A percentile compares a stretch with the other conserved stretches of the same genome.
Conservation (phyloP, 2,797 vertebrate species). For the Cygnus olor region DNA sequence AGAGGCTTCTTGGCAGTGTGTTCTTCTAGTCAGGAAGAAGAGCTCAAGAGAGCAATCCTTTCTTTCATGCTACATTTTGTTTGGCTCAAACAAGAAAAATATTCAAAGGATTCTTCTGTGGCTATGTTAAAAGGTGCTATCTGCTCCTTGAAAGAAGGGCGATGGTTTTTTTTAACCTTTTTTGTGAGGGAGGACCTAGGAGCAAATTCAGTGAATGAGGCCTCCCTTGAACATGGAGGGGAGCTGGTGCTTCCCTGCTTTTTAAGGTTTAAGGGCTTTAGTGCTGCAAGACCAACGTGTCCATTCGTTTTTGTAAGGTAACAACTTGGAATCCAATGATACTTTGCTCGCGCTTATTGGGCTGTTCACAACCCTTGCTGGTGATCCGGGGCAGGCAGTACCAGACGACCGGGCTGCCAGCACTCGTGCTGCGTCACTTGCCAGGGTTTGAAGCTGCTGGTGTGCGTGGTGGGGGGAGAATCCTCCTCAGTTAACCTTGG, state of each 20-base stretch:
- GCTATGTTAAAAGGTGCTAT: neutral
- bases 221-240: neutral
- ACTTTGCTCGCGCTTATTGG: neutral
- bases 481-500: neutral
- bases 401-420: neutral
- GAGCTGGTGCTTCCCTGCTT: neutral
- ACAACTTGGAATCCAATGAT: neutral
- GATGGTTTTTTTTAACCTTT: neutral
- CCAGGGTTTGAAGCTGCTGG: neutral
- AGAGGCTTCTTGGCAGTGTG: neutral
- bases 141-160: neutral
- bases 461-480: fast-evolving
- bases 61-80: neutral
- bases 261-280: neutral
- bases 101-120: neutral
- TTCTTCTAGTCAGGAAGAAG: neutral
- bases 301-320: neutral
- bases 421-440: neutral
- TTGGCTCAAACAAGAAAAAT: neutral
- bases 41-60: neutral
- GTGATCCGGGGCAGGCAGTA: too few species aligned
- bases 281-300: neutral
- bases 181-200: neutral
- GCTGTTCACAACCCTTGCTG: neutral
- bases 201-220: neutral